Conservation (phyloP, 37 sponge, comb jelly and placozoan species). For the Cliona cf. orientalis region DNA sequence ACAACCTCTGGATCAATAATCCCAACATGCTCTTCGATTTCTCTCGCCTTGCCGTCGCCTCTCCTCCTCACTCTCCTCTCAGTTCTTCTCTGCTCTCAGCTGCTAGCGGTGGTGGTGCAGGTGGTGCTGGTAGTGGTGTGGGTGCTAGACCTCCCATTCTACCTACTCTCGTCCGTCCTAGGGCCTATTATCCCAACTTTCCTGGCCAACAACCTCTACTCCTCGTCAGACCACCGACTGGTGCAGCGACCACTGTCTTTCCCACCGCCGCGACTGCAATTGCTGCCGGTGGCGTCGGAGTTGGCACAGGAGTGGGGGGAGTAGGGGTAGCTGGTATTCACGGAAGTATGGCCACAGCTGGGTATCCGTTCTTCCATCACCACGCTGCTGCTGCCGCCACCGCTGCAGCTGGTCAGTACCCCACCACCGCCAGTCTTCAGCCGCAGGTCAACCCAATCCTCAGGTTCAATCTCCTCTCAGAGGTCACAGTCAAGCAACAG, state of each 20-base stretch:
- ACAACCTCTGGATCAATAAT: constrained; percentile 10
- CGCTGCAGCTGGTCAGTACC: too few species aligned
- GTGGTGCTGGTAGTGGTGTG: too few species aligned
- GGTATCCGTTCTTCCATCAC: too few species aligned
- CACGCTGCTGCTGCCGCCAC: too few species aligned
- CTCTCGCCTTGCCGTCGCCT: not conserved
- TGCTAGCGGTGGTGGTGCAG: not conserved
- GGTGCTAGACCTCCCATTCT: not conserved
- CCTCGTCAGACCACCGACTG: not conserved
- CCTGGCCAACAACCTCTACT: constrained; percentile 22
- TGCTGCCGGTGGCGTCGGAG: not conserved
- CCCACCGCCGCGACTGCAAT: not conserved
- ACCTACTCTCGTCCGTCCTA: not conserved
- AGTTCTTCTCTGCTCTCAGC: constrained; percentile 2
- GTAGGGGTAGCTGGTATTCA: too few species aligned
- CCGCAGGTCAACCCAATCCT: constrained; percentile 32
- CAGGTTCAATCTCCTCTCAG: constrained; percentile 46
- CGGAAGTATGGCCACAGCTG: too few species aligned
- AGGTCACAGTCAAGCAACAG: constrained; percentile 8
- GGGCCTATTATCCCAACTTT: not conserved
- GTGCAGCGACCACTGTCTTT: not conserved
- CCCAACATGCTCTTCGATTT: not conserved
- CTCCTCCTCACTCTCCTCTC: constrained; percentile 52
- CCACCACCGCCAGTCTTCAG: too few species aligned
- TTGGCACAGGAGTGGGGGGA: too few species aligned